Evolutionary conservation across 2,113 vertebrate species (phyloP), one percentile per base, ranked within the genome.

Genomic region (Glaucomys volans): DNA sequence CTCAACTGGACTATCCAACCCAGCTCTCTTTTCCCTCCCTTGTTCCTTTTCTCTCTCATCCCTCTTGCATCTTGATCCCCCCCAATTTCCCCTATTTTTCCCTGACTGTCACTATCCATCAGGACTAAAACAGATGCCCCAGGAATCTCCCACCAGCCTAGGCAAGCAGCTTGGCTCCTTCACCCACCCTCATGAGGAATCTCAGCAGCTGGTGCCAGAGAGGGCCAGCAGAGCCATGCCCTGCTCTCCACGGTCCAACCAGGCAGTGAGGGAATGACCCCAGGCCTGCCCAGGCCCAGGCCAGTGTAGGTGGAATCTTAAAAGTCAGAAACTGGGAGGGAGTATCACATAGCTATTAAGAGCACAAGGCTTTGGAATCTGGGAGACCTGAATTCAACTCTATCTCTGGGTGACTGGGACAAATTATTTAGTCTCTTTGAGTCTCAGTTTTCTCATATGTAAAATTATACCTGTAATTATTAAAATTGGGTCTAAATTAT

Each of bases 111-210:
- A 20, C 85, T 59, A 44, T 79, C 90, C 76, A 12, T 67, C 40
- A 83, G 50, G 30, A 59, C 86, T 24, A 67, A 50, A 87, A 69
- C 82, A 96, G 93, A 94, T 44, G 83, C 14, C 92, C 52, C 54
- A 94, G 50, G 94, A 96, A 93, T 85, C 90, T 91, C 83, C 52
- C 50, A 59, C 87, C 69, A 92, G 87, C 72, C 95, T 76, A 50
- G 72, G 85, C 54, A 83, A 32, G 90, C 35, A 62, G n/a, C 18
- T 57, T 0, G 0, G 69, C 79, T 77, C 76, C 62, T 64, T 4
- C 50, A 72, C 72, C 12, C 37, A 9, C 69, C 84, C 92, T 20
- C 0, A 0, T 0, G 75, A 96, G 82, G 91, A 89, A 94, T 97
- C 86, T 74, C 28, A 5, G 86, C 87, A 93, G 79, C 95, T 96